These are phyloP conservation scores for Leucophenga maculata DNA, from an alignment of 2,888 invertebrate genomes.

Conservation along the genomic window DNA sequence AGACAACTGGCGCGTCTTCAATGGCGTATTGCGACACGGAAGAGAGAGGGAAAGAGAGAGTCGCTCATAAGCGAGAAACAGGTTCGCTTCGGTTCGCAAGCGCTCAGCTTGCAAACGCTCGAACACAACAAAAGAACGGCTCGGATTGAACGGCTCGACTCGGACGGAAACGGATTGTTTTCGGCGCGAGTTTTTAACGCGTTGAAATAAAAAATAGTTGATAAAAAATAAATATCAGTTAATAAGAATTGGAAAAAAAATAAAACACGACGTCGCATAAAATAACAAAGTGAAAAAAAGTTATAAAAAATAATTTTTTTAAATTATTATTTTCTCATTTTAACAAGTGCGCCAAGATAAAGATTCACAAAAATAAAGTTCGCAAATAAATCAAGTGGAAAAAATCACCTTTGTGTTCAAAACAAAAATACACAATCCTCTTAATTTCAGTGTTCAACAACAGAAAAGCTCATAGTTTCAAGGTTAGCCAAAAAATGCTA, in stretches of 20 bases:
- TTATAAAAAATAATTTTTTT: slow-evolving; percentile 2
- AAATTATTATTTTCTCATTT: neutral
- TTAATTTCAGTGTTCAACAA: slow-evolving; percentile 10
- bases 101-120: slow-evolving; percentile 56
- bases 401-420: slow-evolving; percentile 15
- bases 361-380: neutral
- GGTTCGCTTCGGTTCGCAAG: slow-evolving; percentile 68
- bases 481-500: slow-evolving; percentile 34
- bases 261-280: slow-evolving; percentile 10
- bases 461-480: slow-evolving; percentile 19
- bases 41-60: slow-evolving; percentile 31
- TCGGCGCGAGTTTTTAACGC: slow-evolving; percentile 25
- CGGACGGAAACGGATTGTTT: slow-evolving; percentile 21
- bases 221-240: neutral
- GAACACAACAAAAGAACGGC: slow-evolving; percentile 72
- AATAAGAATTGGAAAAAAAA: neutral
- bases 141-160: slow-evolving; percentile 71
- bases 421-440: slow-evolving; percentile 1
- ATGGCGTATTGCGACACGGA: slow-evolving; percentile 39
- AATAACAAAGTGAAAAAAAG: neutral
- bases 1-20: slow-evolving; percentile 31
- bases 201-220: slow-evolving; percentile 5
- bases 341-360: neutral
- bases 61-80: slow-evolving; percentile 48
- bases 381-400: neutral